A percentile compares a stretch with the other conserved stretches of the same genome.
phyloP scores from a whole-genome alignment of 2,888 invertebrate species.

The Diplolepis rosae region DNA sequence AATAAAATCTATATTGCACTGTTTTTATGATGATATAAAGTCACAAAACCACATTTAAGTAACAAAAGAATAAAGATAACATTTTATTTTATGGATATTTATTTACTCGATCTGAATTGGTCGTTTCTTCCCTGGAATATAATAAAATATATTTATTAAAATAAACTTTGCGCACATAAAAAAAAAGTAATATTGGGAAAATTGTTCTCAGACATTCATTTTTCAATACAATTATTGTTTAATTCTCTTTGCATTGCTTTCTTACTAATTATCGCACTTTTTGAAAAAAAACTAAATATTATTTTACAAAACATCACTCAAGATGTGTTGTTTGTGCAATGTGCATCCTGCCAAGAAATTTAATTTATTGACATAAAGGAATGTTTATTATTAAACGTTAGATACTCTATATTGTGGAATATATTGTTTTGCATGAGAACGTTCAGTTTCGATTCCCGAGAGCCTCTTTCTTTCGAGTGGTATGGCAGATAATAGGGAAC shows the following conservation, averaged over 20 bases:
- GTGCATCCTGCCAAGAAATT: not conserved
- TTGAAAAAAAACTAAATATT: too few relatives aligned
- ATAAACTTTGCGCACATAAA: too few relatives aligned
- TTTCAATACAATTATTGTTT: too few relatives aligned
- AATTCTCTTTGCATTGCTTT: too few relatives aligned
- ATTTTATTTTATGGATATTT: not conserved
- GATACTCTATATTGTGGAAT: not conserved
- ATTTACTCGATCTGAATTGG: too few relatives aligned
- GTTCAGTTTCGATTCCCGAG: not conserved
- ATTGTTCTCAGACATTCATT: too few relatives aligned
- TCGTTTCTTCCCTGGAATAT: too few relatives aligned
- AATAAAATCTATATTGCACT: not conserved
- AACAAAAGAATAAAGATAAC: not conserved
- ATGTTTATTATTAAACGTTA: not conserved
- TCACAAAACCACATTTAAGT: not conserved
- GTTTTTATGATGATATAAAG: too few relatives aligned
- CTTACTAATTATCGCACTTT: too few relatives aligned
- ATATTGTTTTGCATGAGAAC: not conserved
- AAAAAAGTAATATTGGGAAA: too few relatives aligned
- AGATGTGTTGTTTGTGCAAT: not conserved
- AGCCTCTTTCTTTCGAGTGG: not conserved
- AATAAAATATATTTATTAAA: too few relatives aligned
- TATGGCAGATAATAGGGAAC: conserved; percentile 12
- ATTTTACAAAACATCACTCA: not conserved
- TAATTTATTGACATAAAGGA: not conserved